Conservation (phyloP, 2,888 invertebrate genomes). For the Ormyrus pomaceus region DNA sequence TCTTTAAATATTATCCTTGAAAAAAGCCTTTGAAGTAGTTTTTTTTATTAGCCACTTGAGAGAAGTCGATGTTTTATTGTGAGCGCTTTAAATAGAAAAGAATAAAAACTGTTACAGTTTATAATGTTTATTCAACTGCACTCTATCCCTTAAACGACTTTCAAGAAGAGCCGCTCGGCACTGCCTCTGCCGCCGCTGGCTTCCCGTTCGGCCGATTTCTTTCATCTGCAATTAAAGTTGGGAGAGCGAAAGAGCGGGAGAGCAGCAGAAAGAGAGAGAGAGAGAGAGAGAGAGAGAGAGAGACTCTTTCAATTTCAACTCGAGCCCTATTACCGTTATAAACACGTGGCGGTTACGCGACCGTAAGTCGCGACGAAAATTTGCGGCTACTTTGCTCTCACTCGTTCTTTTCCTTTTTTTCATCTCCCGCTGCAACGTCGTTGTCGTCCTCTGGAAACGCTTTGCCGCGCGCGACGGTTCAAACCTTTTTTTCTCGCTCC, state of each 20-base stretch:
- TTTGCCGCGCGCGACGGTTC: slow-evolving; percentile 25
- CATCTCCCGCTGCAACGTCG: not conserved
- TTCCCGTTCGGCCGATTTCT: slow-evolving; percentile 56
- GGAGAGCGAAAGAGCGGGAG: slow-evolving; percentile 19
- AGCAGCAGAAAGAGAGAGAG: slow-evolving; percentile 47
- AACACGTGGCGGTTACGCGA: slow-evolving; percentile 51
- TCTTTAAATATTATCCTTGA: no score
- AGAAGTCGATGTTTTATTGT: no score
- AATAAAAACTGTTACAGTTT: no score
- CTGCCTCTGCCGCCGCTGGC: slow-evolving; percentile 17
- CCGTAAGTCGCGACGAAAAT: slow-evolving; percentile 55
- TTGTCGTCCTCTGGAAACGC: not conserved
- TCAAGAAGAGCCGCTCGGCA: slow-evolving; percentile 51
- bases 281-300: slow-evolving; percentile 41
- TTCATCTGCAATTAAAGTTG: slow-evolving; percentile 57
- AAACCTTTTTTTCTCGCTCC: slow-evolving; percentile 24
- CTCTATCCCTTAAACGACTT: slow-evolving; percentile 39
- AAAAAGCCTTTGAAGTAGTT: no score
- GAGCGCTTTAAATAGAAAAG: no score
- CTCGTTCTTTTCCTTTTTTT: not conserved
- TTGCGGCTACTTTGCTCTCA: slow-evolving; percentile 55
- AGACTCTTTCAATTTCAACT: slow-evolving; percentile 52
- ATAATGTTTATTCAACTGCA: no score
- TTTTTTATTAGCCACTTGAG: no score
- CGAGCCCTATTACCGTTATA: slow-evolving; percentile 53